A percentile compares a stretch with the other conserved stretches of the same genome.
Evolutionary conservation across 1,140 invertebrate species (phyloP).

Genomic region (Zaprionus ghesquierei): DNA sequence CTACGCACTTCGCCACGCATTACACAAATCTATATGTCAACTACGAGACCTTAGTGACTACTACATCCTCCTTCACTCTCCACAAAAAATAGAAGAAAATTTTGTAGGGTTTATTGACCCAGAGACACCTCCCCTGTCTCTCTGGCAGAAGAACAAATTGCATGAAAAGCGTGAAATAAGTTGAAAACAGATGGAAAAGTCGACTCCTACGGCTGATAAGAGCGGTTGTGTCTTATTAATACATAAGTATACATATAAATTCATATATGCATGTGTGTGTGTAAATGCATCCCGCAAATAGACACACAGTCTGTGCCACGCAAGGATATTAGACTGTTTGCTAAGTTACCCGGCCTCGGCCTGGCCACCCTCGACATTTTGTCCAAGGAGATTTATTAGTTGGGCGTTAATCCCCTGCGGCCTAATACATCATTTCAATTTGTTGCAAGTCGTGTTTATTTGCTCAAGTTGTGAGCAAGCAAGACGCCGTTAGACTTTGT

Average conservation of each 20-base stretch:
- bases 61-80: background rate
- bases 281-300: background rate
- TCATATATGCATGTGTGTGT: background rate
- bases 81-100: background rate
- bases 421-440: conserved; percentile 81
- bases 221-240: conserved; percentile 67
- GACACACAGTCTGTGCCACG: background rate
- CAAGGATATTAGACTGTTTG: conserved; percentile 8
- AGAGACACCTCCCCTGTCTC: conserved; percentile 35
- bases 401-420: conserved; percentile 79
- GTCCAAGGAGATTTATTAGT: conserved; percentile 74
- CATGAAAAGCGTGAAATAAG: conserved; percentile 73
- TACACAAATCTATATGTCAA: conserved; percentile 70
- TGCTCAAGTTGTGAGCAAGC: conserved; percentile 47
- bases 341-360: background rate
- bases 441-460: conserved; percentile 80
- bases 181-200: conserved; percentile 62
- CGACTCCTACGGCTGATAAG: conserved; percentile 28
- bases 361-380: background rate
- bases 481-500: background rate
- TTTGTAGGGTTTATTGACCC: conserved; percentile 64
- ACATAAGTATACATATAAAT: conserved; percentile 28
- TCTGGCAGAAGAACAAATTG: conserved; percentile 50
- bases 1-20: conserved; percentile 54
- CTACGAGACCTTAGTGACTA: conserved; percentile 11